Conservation (phyloP, 1,140 invertebrate species). For the Orchestia grillus region DNA sequence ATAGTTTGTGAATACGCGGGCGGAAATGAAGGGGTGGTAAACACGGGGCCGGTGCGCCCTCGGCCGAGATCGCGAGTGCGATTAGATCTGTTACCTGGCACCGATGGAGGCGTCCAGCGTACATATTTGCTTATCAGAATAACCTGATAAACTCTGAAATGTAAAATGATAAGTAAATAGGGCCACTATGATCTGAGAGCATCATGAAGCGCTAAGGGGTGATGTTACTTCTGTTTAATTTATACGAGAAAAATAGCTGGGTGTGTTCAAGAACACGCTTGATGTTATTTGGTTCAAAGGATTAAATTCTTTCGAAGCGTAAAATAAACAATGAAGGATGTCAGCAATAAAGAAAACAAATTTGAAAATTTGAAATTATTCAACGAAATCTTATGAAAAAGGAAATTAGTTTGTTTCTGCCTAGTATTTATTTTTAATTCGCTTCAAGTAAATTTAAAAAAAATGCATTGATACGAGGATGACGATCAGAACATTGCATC, state of each 20-base stretch:
- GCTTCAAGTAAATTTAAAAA: too few species aligned
- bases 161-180: background rate
- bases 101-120: background rate
- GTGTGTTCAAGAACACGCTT: background rate
- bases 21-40: conserved; percentile 5
- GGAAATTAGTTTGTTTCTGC: too few species aligned
- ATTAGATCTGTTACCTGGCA: background rate
- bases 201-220: background rate
- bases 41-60: background rate
- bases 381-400: background rate
- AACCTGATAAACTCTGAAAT: background rate
- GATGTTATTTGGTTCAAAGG: background rate
- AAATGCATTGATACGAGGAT: too few species aligned
- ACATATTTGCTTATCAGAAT: background rate
- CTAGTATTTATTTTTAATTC: too few species aligned
- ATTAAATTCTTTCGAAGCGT: background rate
- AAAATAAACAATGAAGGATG: background rate
- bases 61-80: background rate
- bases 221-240: background rate
- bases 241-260: background rate
- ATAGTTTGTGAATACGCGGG: conserved; percentile 11
- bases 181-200: background rate
- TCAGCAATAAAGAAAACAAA: background rate
- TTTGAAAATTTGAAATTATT: background rate
- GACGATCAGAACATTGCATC: too few species aligned